Percentiles rank a stretch among this genome's conserved stretches.
These are phyloP conservation scores for Rhinichthys klamathensis DNA, from an alignment of 2,113 vertebrate species.

Conservation along the genomic window DNA sequence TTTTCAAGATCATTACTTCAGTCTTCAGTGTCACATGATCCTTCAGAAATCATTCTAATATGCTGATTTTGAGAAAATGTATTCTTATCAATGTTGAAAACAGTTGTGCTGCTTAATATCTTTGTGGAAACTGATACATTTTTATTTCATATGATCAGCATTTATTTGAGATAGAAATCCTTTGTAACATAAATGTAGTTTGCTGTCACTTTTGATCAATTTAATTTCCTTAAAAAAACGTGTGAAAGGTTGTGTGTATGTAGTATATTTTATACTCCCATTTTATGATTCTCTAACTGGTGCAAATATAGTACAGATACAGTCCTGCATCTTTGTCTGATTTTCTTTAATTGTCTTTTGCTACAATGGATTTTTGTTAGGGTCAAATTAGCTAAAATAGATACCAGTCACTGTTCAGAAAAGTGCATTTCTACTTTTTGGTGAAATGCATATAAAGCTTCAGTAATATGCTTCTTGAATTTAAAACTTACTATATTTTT, in stretches of 20 bases:
- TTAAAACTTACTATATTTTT: no score
- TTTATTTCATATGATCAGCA: no score
- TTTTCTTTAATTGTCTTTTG: background rate
- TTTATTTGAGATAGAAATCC: background rate
- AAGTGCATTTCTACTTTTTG: no score
- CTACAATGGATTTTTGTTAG: background rate
- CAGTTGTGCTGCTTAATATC: background rate
- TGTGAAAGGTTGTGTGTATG: background rate
- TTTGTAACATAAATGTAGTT: background rate
- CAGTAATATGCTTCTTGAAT: no score
- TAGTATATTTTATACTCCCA: background rate
- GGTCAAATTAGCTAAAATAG: background rate
- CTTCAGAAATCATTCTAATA: background rate
- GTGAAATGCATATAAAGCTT: no score
- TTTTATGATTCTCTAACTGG: background rate
- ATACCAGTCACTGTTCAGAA: background rate
- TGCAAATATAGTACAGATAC: background rate
- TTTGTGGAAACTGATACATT: no score
- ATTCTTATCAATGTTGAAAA: background rate
- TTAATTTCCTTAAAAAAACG: background rate
- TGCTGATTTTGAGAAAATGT: background rate
- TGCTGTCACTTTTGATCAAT: background rate
- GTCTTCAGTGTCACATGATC: background rate
- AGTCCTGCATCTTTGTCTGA: background rate
- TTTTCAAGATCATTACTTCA: background rate